Base-by-base conservation (phyloP, 2,888 invertebrate genomes). In the Polietes domitor region DNA sequence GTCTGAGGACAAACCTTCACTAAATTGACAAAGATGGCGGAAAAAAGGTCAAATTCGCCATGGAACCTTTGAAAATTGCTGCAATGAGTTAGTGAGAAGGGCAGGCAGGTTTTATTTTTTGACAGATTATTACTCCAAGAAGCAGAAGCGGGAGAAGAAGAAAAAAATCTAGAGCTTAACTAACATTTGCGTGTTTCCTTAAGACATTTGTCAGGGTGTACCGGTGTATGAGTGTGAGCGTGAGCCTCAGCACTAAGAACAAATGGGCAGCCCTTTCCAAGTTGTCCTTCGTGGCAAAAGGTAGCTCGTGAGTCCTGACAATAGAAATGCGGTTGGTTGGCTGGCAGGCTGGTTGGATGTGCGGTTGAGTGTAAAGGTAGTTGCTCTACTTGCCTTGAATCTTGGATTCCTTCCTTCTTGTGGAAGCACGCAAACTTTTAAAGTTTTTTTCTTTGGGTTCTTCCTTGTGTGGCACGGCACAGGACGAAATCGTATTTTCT, bases 341-440 rank as follows among this genome's bases (percentile, higher is more conserved):
- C n/a, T 28, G 7, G 26, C 55, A 24, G 19, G n/a, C n/a, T n/a
- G n/a, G 26, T n/a, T 0, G 1, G 28, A 70, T 21, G 17, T 9
- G 5, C 43, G 24, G 24, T 76, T 37, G 73, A 79, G 47, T 80
- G n/a, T 12, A 63, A 75, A 77, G 80, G 76, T 80, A 82, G 78
- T 55, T 80, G 75, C 73, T 50, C 28, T 76, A 70, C 73, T 82
- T 84, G 77, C 75, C 79, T 78, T 81, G 83, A 80, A 83, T 75
- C 80, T 77, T 77, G 78, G 76, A 80, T 75, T 82, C n/a, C n/a
- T n/a, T 84, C 81, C 80, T 78, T 68, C n/a, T n/a, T 24, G 1
- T 65, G 21, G 72, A 80, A 80, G 85, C 85, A 86, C 76, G 85
- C 85, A 86, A 86, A 86, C 85, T 86, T 86, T 83, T 72, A 77